A percentile compares a stretch with the other conserved stretches of the same genome.
phyloP scores from a whole-genome alignment of 2,797 vertebrate species.

The Aphelocoma californica region DNA sequence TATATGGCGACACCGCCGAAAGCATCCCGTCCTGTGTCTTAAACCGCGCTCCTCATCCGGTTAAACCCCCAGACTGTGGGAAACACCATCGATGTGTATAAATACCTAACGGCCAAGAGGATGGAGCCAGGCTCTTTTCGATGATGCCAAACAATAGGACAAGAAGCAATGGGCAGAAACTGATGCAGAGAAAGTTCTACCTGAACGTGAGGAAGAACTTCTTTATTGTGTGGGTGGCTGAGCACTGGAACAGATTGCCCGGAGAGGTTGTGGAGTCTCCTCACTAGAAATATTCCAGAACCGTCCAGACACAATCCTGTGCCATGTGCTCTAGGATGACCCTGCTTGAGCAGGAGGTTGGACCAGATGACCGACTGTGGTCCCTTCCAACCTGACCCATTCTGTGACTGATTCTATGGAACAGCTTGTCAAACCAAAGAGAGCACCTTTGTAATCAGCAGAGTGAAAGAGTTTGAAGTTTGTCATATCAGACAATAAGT shows the following conservation, averaged over 20 bases:
- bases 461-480: not conserved
- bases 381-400: no score
- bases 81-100: fast-evolving
- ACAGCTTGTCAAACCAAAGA: not conserved
- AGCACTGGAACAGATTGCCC: not conserved
- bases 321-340: not conserved
- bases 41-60: fast-evolving
- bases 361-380: fast-evolving
- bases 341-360: not conserved
- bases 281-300: not conserved
- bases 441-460: fast-evolving
- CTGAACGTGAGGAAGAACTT: not conserved
- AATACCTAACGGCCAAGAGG: not conserved
- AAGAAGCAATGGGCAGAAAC: not conserved
- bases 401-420: not conserved
- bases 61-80: fast-evolving
- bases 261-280: not conserved
- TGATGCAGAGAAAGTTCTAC: not conserved
- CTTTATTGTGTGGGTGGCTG: not conserved
- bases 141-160: no score
- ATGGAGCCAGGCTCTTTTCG: not conserved
- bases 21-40: fast-evolving
- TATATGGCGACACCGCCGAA: fast-evolving
- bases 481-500: fast-evolving
- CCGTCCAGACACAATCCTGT: fast-evolving